A percentile compares a stretch with the other conserved stretches of the same genome.
Evolutionary conservation across 2,113 vertebrate species (phyloP).

Genomic region (Pteruthius melanotis): DNA sequence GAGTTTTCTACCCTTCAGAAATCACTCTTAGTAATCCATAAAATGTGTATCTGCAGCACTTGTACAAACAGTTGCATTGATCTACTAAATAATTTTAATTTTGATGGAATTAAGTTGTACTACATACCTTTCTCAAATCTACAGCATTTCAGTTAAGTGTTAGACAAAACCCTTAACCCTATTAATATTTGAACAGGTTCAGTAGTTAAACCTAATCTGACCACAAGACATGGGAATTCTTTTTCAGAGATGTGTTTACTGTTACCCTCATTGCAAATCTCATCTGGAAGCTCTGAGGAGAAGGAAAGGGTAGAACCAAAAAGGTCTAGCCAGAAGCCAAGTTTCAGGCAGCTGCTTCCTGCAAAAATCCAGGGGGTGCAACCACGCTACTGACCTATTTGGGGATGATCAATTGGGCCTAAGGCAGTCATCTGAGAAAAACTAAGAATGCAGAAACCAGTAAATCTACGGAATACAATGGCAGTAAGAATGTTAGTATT

Average conservation of each 20-base stretch:
- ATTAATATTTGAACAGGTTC: background rate
- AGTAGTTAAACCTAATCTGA: background rate
- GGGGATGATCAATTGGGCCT: background rate
- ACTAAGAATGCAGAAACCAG: background rate
- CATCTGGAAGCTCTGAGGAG: background rate
- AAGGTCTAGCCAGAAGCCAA: background rate
- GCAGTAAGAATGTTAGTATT: slow-evolving; percentile 7
- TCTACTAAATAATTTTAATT: background rate
- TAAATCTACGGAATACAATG: background rate
- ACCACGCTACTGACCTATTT: background rate
- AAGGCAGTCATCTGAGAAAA: background rate
- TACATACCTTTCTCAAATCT: background rate
- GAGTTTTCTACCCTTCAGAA: background rate
- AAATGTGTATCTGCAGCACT: background rate
- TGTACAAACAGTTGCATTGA: background rate
- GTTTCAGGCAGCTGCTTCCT: background rate
- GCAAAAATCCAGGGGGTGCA: background rate
- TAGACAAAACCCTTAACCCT: background rate
- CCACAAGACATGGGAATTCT: background rate
- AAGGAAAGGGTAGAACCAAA: background rate
- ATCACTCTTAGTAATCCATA: background rate
- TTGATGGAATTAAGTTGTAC: background rate
- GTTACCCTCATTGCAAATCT: background rate
- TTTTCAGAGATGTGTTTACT: background rate
- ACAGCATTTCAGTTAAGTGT: background rate